Percentiles rank a stretch among this genome's conserved stretches.
Evolutionary conservation across 2,797 vertebrate genomes (phyloP).

Genomic region (Harpagifer antarcticus): DNA sequence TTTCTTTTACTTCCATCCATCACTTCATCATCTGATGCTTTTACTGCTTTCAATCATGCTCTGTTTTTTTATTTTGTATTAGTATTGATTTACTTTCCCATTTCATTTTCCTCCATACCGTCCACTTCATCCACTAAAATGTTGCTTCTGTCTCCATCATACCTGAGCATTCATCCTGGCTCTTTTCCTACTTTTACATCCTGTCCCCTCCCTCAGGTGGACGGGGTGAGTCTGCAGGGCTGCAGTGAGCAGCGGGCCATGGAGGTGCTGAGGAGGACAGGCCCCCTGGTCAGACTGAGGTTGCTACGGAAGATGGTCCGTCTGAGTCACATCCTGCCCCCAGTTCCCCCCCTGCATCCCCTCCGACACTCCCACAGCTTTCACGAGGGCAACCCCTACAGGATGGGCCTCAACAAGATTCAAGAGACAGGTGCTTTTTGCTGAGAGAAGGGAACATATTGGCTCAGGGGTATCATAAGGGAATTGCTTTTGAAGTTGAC

Average conservation of each 20-base stretch:
- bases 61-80: conserved; percentile 29
- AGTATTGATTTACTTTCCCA: conserved; percentile 31
- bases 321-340: conserved; percentile 78
- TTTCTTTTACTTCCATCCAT: conserved; percentile 19
- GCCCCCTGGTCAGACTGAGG: conserved; percentile 87
- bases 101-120: neutral
- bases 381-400: conserved; percentile 69
- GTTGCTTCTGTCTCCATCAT: neutral
- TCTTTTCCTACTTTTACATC: conserved; percentile 3
- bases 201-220: conserved; percentile 83
- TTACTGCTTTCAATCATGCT: conserved; percentile 13
- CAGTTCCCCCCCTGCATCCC: conserved; percentile 67
- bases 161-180: neutral
- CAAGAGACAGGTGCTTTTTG: conserved; percentile 76
- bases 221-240: conserved; percentile 92
- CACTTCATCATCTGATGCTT: conserved; percentile 34
- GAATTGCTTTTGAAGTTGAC: conserved; percentile 8
- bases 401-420: conserved; percentile 71
- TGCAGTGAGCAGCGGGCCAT: conserved; percentile 93
- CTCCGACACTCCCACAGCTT: conserved; percentile 73
- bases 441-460: conserved; percentile 8
- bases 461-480: conserved; percentile 2
- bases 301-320: conserved; percentile 85
- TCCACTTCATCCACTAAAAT: conserved; percentile 1
- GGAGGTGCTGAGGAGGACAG: conserved; percentile 90